Conservation (phyloP, 2,888 invertebrate species). For the Pocota personata region DNA sequence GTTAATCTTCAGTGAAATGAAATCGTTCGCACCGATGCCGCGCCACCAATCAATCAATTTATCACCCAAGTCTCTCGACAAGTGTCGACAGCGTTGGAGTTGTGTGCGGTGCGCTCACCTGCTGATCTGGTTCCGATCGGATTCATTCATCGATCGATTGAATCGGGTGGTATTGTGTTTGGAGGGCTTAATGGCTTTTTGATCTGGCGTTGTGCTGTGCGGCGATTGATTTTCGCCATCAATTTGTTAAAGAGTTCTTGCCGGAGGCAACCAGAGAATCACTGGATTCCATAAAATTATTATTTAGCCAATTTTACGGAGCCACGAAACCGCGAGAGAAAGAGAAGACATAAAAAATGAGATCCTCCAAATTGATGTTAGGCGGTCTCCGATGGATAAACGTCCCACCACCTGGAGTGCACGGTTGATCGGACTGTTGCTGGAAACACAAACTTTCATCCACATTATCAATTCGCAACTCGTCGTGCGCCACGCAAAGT, state of each 20-base stretch:
- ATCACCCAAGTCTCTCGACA: slow-evolving; percentile 40
- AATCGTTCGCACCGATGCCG: slow-evolving; percentile 21
- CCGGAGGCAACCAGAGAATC: background rate
- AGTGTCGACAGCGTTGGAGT: slow-evolving; percentile 30
- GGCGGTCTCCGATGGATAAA: slow-evolving; percentile 24
- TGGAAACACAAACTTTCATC: slow-evolving; percentile 63
- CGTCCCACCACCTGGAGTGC: slow-evolving; percentile 42
- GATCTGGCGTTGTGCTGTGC: slow-evolving; percentile 19
- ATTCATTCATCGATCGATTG: slow-evolving; percentile 35
- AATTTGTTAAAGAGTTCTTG: slow-evolving; percentile 44
- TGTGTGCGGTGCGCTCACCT: slow-evolving; percentile 6
- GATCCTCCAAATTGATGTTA: slow-evolving; percentile 7
- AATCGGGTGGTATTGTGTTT: slow-evolving; percentile 23
- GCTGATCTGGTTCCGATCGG: slow-evolving; percentile 53
- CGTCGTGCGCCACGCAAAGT: slow-evolving; percentile 38
- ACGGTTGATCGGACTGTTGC: slow-evolving; percentile 33
- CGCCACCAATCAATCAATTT: slow-evolving; percentile 63
- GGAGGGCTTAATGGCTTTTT: slow-evolving; percentile 52
- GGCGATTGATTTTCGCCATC: slow-evolving; percentile 50
- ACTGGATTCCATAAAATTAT: slow-evolving; percentile 12
- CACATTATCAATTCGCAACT: slow-evolving; percentile 60
- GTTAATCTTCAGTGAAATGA: slow-evolving; percentile 21
- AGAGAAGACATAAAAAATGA: background rate
- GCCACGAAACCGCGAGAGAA: slow-evolving; percentile 4
- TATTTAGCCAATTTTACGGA: slow-evolving; percentile 26